phyloP scores from a whole-genome alignment of 2,113 vertebrate species.

The Cyanoramphus novaezelandiae region DNA sequence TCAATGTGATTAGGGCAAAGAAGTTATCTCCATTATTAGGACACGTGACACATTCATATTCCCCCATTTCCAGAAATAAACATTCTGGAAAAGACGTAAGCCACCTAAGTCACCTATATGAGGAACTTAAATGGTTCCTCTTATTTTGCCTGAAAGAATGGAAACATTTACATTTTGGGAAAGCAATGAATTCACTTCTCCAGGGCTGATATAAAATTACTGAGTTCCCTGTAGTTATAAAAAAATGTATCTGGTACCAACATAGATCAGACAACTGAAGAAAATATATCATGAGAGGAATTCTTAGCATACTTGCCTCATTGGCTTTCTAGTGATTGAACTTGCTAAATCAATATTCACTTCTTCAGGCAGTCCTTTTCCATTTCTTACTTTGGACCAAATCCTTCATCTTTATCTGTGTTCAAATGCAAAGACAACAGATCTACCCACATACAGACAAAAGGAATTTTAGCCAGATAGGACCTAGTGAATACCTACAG shows the following conservation, averaged over 20 bases:
- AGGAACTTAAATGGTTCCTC: neutral
- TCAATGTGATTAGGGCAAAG: neutral
- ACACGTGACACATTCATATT: neutral
- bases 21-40: neutral
- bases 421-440: neutral
- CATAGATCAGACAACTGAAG: neutral
- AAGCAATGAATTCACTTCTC: neutral
- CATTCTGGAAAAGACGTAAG: neutral
- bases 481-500: neutral
- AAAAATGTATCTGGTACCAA: neutral
- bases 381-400: slow-evolving; percentile 3
- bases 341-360: slow-evolving; percentile 31
- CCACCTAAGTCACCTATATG: neutral
- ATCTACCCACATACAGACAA: neutral
- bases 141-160: neutral
- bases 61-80: neutral
- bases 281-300: neutral
- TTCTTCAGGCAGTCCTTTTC: slow-evolving; percentile 9
- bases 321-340: slow-evolving; percentile 20
- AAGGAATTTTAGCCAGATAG: neutral
- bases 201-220: neutral
- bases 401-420: neutral
- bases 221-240: neutral
- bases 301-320: neutral
- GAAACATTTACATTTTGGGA: neutral